These are phyloP conservation scores for Astyanax mexicanus DNA, from an alignment of 2,797 vertebrate species.

Conservation along the genomic window DNA sequence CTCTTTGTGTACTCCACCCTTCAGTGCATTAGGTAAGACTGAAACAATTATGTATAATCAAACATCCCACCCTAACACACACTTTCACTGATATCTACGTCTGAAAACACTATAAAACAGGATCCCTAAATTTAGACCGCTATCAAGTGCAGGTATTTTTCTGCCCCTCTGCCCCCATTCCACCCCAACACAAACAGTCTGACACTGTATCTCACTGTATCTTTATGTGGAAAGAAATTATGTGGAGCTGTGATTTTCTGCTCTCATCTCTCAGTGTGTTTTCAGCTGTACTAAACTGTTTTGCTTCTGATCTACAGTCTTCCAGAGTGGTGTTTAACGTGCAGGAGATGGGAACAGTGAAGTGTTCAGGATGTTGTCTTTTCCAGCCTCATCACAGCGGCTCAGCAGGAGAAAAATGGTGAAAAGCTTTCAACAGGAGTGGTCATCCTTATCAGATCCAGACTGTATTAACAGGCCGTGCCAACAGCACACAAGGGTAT, in stretches of 20 bases:
- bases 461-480: not conserved
- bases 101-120: conserved; percentile 1
- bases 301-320: conserved; percentile 36
- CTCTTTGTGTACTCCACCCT: conserved; percentile 44
- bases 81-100: conserved; percentile 4
- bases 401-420: conserved; percentile 11
- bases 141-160: not conserved
- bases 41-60: conserved; percentile 40
- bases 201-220: not conserved
- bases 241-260: no score
- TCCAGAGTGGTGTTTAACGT: conserved; percentile 33
- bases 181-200: not conserved
- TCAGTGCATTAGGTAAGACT: conserved; percentile 24
- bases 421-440: conserved; percentile 13
- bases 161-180: not conserved
- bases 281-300: conserved; percentile 27
- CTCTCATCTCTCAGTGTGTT: conserved; percentile 34
- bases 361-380: conserved; percentile 54
- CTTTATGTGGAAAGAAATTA: conserved; percentile 28
- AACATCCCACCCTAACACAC: conserved; percentile 41
- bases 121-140: not conserved
- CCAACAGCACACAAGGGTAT: not conserved
- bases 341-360: conserved; percentile 48
- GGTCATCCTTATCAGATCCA: not conserved
- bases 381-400: conserved; percentile 43